Base-by-base conservation (phyloP, 2,888 invertebrate species). In the Heliconius cydno region DNA sequence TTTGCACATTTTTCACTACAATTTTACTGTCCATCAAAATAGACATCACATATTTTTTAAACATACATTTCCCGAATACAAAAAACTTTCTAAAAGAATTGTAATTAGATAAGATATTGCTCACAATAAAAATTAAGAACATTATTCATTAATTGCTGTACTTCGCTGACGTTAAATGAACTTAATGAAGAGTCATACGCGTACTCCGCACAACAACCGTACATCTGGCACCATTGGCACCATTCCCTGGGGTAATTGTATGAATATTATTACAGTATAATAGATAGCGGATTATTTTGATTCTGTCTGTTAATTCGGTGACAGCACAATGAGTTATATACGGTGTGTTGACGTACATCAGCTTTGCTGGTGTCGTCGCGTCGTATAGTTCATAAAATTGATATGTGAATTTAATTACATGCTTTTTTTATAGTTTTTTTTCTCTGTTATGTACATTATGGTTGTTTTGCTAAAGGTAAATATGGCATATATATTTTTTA, bases 271-370 rank as follows among this genome's bases (percentile, higher is more conserved):
- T 63, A 79, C 77, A 77, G 72, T 90, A 91, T 88, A 93, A 91
- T 91, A 90, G 90, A 92, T 92, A 90, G 92, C 89, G 90, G 91
- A 92, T 92, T 94, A 93, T 92, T 93, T 92, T 91, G 92, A 91
- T 92, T 91, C 92, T 93, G 94, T 93, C 93, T 92, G 92, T 92
- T 92, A 90, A 90, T 88, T 84, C 87, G 91, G 90, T 92, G 94
- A 93, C 94, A 94, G 92, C 90, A 94, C 93, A 94, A 94, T 93
- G 91, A 91, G 87, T 86, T 88, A 88, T 87, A 88, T 91, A 89
- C 89, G 90, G 91, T 87, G 87, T 87, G 87, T 88, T 92, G 91
- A 90, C 91, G 88, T 88, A 88, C 89, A 91, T 90, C 89, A 89
- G 87, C 88, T 87, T 87, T 86, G 85, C 80, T 79, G 79, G 86